phyloP scores from a whole-genome alignment of 2,888 invertebrate genomes.

The Spodoptera picta region DNA sequence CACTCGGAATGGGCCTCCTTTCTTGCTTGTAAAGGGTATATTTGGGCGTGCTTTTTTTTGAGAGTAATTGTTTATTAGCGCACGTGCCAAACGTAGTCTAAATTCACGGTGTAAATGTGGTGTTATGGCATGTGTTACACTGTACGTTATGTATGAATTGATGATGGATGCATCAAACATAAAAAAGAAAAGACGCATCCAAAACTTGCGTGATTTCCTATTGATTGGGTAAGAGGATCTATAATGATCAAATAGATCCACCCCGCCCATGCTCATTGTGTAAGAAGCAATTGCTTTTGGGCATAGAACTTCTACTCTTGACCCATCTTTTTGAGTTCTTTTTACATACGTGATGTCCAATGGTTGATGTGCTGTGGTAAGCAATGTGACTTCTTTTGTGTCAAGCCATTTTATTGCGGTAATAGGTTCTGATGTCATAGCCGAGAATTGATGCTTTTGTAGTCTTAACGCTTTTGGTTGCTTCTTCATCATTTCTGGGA shows the following conservation, averaged over 20 bases:
- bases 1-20: constrained; percentile 20
- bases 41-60: constrained; percentile 23
- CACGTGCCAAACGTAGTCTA: constrained; percentile 42
- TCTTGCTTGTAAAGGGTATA: constrained; percentile 17
- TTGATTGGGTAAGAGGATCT: constrained; percentile 61
- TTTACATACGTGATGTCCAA: constrained; percentile 45
- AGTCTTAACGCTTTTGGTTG: constrained; percentile 20
- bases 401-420: constrained; percentile 45
- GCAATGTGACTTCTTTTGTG: constrained; percentile 48
- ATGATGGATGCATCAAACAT: constrained; percentile 19
- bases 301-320: constrained; percentile 58
- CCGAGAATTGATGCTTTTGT: constrained; percentile 53
- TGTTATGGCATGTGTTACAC: constrained; percentile 16
- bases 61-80: constrained; percentile 34
- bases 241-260: constrained; percentile 64
- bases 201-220: constrained; percentile 61
- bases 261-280: constrained; percentile 63
- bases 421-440: constrained; percentile 48
- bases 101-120: constrained; percentile 45
- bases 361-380: constrained; percentile 57
- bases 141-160: constrained; percentile 18
- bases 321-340: constrained; percentile 64
- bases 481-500: constrained; percentile 52
- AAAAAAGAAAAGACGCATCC: constrained; percentile 63
- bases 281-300: constrained; percentile 62